Conservation (phyloP, 2,113 vertebrate genomes). For the Miniopterus natalensis region DNA sequence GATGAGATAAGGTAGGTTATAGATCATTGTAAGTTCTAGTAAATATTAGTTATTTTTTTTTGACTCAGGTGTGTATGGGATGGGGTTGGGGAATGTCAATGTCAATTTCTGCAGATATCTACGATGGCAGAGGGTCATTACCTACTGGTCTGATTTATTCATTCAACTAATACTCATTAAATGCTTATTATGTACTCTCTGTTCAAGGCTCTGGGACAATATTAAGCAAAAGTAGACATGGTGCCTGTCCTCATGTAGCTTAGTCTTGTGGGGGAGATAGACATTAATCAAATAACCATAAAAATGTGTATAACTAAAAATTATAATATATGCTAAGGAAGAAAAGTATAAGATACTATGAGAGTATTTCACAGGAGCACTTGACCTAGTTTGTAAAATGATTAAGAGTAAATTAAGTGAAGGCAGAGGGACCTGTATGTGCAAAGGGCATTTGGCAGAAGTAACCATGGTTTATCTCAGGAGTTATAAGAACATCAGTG, state of each 20-base stretch:
- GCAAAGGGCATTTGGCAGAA: not conserved
- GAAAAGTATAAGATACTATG: not conserved
- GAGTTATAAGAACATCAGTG: not conserved
- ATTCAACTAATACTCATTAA: not conserved
- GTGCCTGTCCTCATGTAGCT: not conserved
- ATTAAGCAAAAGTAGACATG: slow-evolving; percentile 1
- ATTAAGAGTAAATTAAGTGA: not conserved
- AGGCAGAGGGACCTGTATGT: not conserved
- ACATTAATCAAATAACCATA: not conserved
- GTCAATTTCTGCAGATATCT: not conserved
- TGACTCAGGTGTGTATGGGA: not conserved
- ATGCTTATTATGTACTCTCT: not conserved
- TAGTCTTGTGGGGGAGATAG: not conserved
- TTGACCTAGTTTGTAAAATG: not conserved
- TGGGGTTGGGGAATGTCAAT: not conserved
- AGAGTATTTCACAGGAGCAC: not conserved
- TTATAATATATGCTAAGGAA: not conserved
- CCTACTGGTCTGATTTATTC: not conserved
- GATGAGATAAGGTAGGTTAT: not conserved
- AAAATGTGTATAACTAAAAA: not conserved
- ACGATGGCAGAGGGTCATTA: not conserved
- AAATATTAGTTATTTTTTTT: not conserved
- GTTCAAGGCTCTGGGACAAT: not conserved
- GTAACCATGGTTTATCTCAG: not conserved
- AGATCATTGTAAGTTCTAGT: not conserved